Evolutionary conservation across 1,140 invertebrate species (phyloP).

Genomic region (Elysia chlorotica): DNA sequence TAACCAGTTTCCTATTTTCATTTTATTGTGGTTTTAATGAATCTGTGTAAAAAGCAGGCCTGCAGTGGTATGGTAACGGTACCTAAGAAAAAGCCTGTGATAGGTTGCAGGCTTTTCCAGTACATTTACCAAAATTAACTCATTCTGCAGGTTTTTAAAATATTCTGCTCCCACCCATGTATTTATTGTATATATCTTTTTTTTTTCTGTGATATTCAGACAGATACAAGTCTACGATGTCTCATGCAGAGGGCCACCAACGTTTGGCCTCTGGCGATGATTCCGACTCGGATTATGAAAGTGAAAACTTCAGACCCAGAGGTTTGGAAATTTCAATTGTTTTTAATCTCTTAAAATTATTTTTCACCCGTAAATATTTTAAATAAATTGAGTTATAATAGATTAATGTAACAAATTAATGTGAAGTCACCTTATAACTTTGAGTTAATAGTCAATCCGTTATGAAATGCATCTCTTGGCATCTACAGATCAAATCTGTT

Average conservation of each 20-base stretch:
- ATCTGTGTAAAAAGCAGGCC: too few relatives aligned
- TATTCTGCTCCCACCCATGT: too few relatives aligned
- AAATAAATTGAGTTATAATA: background rate
- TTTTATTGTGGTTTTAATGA: too few relatives aligned
- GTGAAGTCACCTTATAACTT: background rate
- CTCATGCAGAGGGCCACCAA: constrained; percentile 28
- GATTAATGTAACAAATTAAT: background rate
- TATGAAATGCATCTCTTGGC: background rate
- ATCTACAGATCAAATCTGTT: background rate
- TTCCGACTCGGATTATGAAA: constrained; percentile 64
- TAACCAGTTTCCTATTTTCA: too few relatives aligned
- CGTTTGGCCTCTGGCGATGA: constrained; percentile 46
- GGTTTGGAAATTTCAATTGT: constrained; percentile 38
- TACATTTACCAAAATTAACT: too few relatives aligned
- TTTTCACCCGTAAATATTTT: background rate
- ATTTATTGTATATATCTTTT: too few relatives aligned
- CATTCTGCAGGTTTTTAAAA: too few relatives aligned
- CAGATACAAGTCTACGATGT: constrained; percentile 3
- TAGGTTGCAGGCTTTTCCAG: too few relatives aligned
- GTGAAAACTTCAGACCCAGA: constrained; percentile 64
- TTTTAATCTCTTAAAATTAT: background rate
- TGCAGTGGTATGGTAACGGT: too few relatives aligned
- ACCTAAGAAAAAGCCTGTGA: too few relatives aligned
- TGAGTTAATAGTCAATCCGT: background rate
- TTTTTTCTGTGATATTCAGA: background rate